phyloP scores from a whole-genome alignment of 1,140 invertebrate genomes.

The Hyposmocoma kahamanoa region DNA sequence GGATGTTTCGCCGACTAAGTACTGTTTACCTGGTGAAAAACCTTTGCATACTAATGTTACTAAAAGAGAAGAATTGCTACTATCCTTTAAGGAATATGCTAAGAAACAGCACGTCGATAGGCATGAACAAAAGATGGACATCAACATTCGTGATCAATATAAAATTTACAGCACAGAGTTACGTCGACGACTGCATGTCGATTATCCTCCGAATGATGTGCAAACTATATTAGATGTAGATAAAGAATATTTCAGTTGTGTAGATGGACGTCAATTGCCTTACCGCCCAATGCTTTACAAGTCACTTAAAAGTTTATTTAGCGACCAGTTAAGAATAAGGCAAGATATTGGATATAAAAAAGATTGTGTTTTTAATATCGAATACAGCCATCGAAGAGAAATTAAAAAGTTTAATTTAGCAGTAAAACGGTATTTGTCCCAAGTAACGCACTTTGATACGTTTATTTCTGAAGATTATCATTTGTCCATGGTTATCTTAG shows the following conservation, averaged over 20 bases:
- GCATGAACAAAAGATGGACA: constrained; percentile 21
- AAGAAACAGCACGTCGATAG: constrained; percentile 27
- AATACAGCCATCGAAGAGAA: constrained; percentile 73
- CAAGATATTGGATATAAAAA: constrained; percentile 65
- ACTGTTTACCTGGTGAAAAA: constrained; percentile 18
- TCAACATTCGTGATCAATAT: constrained; percentile 33
- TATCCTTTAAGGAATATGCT: constrained; percentile 42
- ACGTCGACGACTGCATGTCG: constrained; percentile 21
- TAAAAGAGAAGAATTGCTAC: constrained; percentile 29
- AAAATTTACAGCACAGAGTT: constrained; percentile 32
- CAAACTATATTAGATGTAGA: constrained; percentile 32
- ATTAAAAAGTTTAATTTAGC: constrained; percentile 58
- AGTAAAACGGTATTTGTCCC: constrained; percentile 60
- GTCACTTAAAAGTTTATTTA: constrained; percentile 28
- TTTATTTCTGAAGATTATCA: constrained; percentile 76
- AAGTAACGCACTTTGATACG: constrained; percentile 73
- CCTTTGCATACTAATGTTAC: constrained; percentile 24
- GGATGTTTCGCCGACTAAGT: constrained; percentile 16
- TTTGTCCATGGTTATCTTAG: constrained; percentile 72
- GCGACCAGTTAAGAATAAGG: constrained; percentile 27
- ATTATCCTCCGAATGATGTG: constrained; percentile 23
- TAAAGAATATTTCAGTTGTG: constrained; percentile 32
- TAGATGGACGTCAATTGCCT: constrained; percentile 23
- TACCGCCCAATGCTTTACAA: constrained; percentile 31
- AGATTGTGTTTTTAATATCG: constrained; percentile 74